Evolutionary conservation across 2,797 vertebrate species (phyloP).

Genomic region (Knipowitschia caucasica): DNA sequence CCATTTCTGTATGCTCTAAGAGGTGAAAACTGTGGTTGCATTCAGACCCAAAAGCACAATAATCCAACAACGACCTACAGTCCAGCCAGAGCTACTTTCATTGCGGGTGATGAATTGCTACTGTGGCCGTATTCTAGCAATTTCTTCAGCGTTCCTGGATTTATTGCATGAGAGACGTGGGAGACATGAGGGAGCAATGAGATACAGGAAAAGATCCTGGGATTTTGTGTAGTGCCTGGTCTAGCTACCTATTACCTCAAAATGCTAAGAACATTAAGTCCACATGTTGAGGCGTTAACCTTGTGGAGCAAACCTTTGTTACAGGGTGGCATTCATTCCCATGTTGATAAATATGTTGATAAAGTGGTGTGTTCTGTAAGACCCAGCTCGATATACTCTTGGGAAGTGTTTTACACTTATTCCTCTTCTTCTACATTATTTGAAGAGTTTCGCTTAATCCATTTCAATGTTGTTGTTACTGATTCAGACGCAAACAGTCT

Average conservation of each 20-base stretch:
- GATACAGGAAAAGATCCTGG: slow-evolving; percentile 6
- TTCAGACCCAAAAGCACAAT: background rate
- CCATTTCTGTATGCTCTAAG: background rate
- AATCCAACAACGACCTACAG: background rate
- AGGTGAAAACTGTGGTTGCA: background rate
- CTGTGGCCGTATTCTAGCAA: slow-evolving; percentile 7
- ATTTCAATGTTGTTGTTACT: background rate
- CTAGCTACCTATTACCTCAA: slow-evolving; percentile 2
- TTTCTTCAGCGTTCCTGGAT: slow-evolving; percentile 1
- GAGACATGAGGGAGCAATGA: slow-evolving; percentile 11
- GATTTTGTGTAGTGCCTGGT: slow-evolving; percentile 4
- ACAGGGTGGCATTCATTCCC: background rate
- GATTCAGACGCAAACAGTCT: too few species aligned
- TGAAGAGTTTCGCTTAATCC: too few species aligned
- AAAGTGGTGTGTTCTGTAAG: background rate
- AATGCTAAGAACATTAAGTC: slow-evolving; percentile 9
- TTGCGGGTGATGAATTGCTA: slow-evolving; percentile 9
- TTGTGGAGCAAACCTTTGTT: background rate
- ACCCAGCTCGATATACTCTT: background rate
- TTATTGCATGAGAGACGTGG: slow-evolving; percentile 6
- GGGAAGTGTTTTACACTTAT: too few species aligned
- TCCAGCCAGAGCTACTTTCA: slow-evolving; percentile 4
- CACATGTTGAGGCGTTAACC: background rate
- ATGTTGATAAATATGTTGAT: background rate
- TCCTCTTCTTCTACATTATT: too few species aligned